Percentiles rank a stretch among this genome's conserved stretches.
These are phyloP conservation scores for Oncorhynchus keta DNA, from an alignment of 2,113 vertebrate species.

Conservation along the genomic window DNA sequence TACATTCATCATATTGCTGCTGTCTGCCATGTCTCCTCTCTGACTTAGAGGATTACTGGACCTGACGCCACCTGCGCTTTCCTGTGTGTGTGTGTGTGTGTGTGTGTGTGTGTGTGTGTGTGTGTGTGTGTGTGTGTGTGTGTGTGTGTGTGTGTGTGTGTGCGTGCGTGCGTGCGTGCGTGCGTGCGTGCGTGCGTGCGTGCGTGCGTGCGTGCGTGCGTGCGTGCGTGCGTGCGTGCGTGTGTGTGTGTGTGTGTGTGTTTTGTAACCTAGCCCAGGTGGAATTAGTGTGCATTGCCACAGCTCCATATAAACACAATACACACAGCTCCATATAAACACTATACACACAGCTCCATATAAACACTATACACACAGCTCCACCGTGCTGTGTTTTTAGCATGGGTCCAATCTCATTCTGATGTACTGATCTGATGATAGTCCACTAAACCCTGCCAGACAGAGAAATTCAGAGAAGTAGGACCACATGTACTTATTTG, in stretches of 20 bases:
- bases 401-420: too few relatives aligned
- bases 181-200: too few relatives aligned
- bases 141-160: too few relatives aligned
- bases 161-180: too few relatives aligned
- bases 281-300: constrained; percentile 3
- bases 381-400: background rate
- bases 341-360: background rate
- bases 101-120: background rate
- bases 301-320: background rate
- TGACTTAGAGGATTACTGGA: constrained; percentile 50
- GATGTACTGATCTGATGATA: too few relatives aligned
- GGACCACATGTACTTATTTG: too few relatives aligned
- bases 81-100: background rate
- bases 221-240: too few relatives aligned
- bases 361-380: background rate
- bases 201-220: too few relatives aligned
- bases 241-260: too few relatives aligned
- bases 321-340: background rate
- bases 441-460: too few relatives aligned
- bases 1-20: constrained; percentile 18
- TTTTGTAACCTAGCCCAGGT: constrained; percentile 7
- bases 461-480: too few relatives aligned
- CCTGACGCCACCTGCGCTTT: constrained; percentile 10
- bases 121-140: too few relatives aligned
- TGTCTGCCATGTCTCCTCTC: constrained; percentile 41